Base-by-base conservation (phyloP, 2,888 invertebrate genomes). In the Noctua fimbriata region DNA sequence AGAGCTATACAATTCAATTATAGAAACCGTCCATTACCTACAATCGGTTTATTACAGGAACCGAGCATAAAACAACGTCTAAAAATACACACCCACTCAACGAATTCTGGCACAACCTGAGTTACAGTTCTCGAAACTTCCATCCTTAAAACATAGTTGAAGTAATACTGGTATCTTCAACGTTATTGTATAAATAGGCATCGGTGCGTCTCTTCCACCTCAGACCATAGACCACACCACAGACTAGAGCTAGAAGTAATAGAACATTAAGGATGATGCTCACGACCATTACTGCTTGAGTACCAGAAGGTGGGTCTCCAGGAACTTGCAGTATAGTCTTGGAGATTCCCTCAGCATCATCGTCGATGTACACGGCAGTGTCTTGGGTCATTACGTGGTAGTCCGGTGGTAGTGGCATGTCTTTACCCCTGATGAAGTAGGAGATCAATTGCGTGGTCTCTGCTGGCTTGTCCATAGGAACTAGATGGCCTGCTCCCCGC, bases 401-500 rank as follows among this genome's bases (percentile, higher is more conserved):
- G 81, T 93, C 89, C 0, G 90, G 83, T 5, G 93, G 92, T 18
- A 89, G 63, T 0, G 91, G 90, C 70, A 94, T 79, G 63, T 92
- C 91, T 1, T 90, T 47, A 1, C 90, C 92, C 41, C 89, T 83
- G 78, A 95, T 94, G 89, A 95, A 96, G 87, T 85, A 89, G 32
- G 91, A 86, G 60, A 95, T 88, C 0, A 96, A 89, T 44, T 92
- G 79, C 5, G 85, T 92, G 0, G 97, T 95, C 88, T 97, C 92
- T 0, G 89, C 94, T 0, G 98, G 98, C 84, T 97, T 97, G 92
- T 98, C 98, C 41, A 96, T 92, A 0, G 98, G 97, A 0, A 97
- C 97, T 89, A 98, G 94, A 89, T 98, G 98, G 0, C 98, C 98
- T 1, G 98, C 97, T 77, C 97, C 97, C 6, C 97, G 93, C 1